These are phyloP conservation scores for Linyphia triangularis DNA, from an alignment of 2,888 invertebrate species.

Conservation along the genomic window DNA sequence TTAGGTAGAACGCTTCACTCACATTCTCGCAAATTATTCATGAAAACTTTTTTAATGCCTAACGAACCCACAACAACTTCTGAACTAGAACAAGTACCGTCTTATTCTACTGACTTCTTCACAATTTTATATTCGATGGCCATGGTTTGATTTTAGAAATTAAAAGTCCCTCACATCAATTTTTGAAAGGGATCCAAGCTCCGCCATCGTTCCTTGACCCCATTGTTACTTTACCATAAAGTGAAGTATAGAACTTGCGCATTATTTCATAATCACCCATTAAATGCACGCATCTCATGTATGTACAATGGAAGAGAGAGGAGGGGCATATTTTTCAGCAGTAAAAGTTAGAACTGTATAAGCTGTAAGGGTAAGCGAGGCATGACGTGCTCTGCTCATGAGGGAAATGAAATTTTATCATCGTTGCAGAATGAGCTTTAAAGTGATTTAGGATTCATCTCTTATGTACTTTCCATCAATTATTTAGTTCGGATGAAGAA, in stretches of 20 bases:
- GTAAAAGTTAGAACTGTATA: background rate
- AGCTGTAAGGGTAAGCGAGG: background rate
- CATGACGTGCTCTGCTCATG: background rate
- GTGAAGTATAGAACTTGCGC: background rate
- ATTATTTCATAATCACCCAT: background rate
- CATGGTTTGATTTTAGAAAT: too few relatives aligned
- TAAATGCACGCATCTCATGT: background rate
- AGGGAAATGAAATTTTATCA: background rate
- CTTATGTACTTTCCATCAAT: background rate
- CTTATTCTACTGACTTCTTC: too few relatives aligned
- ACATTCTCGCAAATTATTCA: too few relatives aligned
- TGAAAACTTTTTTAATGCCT: too few relatives aligned
- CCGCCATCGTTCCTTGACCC: background rate
- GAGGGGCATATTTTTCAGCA: background rate
- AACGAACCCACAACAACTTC: too few relatives aligned
- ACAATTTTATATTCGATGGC: too few relatives aligned
- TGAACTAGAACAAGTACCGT: too few relatives aligned
- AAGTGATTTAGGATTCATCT: background rate
- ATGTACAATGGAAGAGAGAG: background rate
- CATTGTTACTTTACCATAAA: background rate
- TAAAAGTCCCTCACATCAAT: background rate
- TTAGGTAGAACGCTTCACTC: too few relatives aligned
- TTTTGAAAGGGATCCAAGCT: background rate
- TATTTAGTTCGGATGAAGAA: background rate
- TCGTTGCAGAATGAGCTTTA: background rate